Conservation (phyloP, 2,888 invertebrate species). For the Clostera curtula region DNA sequence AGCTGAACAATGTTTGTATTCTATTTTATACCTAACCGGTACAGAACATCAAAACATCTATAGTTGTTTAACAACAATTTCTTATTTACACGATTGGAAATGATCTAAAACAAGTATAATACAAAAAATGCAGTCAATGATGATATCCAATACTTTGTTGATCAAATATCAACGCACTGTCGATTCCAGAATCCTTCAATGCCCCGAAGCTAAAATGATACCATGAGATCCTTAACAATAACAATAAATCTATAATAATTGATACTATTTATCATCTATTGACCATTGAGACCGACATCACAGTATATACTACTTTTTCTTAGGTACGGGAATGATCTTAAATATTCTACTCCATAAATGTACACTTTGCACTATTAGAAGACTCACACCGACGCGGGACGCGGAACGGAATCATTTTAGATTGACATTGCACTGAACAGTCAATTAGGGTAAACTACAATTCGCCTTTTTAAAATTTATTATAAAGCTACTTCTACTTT, state of each 20-base stretch:
- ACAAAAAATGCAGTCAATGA: constrained; percentile 19
- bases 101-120: constrained; percentile 17
- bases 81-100: constrained; percentile 24
- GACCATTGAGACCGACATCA: constrained; percentile 73
- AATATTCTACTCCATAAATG: constrained; percentile 46
- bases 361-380: constrained; percentile 65
- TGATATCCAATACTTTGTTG: constrained; percentile 25
- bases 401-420: too few relatives aligned
- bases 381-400: constrained; percentile 33
- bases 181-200: constrained; percentile 63
- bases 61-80: constrained; percentile 43
- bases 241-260: constrained; percentile 69
- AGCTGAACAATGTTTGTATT: constrained; percentile 35
- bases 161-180: constrained; percentile 45
- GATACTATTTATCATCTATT: constrained; percentile 66
- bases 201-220: constrained; percentile 56
- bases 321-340: constrained; percentile 74
- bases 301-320: constrained; percentile 69
- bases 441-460: too few relatives aligned
- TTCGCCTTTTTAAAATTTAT: too few relatives aligned
- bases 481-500: too few relatives aligned
- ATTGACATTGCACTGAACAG: too few relatives aligned
- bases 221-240: constrained; percentile 73
- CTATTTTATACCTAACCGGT: constrained; percentile 20
- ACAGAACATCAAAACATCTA: constrained; percentile 29